Evolutionary conservation across 2,888 invertebrate species (phyloP), one percentile per base, ranked within the genome.

Genomic region (Orthosia incerta): DNA sequence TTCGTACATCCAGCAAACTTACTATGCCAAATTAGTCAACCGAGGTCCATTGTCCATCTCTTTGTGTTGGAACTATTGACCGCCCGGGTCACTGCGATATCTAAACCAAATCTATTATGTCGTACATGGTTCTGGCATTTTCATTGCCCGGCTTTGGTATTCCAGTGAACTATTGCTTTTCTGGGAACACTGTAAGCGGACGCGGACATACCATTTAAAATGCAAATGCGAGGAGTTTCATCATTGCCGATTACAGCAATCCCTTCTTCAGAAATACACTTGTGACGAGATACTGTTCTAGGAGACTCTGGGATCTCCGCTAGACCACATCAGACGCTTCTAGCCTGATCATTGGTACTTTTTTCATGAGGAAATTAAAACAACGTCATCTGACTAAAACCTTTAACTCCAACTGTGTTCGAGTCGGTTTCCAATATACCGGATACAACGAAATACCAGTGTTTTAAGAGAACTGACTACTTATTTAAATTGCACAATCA

Each of bases 71-170:
- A 26, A 46, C 50, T n/a, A 75, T 77, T 56, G 70, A 39, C 23
- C 12, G 13, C 9, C 18, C 79, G 15, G 46, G 23, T 64, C 31
- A 56, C 46, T 26, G 23, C 18, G 23, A 74, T 74, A 55, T 56
- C 18, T 46, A 64, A 78, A 73, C 39, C 46, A 39, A 79, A 55
- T 12, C 5, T 7, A 67, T 80, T 55, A 64, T 68, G 59, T 74
- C 39, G 23, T 26, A 79, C 79, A 62, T 20, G 65, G 26, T 74
- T 59, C 50, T 53, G 26, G n/a, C 53, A 23, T 66, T 62, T 78
- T 66, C 48, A 73, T 59, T 66, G 39, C 53, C 18, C 4, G 20
- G 23, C 5, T n/a, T 31, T 50, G 23, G 46, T 20, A 39, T 48
- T 53, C 11, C 50, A 56, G 53, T 59, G n/a, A 56, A 48, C 7